Evolutionary conservation across 2,888 invertebrate genomes (phyloP), one percentile per base, ranked within the genome.

Genomic region (Geotrupes spiniger): DNA sequence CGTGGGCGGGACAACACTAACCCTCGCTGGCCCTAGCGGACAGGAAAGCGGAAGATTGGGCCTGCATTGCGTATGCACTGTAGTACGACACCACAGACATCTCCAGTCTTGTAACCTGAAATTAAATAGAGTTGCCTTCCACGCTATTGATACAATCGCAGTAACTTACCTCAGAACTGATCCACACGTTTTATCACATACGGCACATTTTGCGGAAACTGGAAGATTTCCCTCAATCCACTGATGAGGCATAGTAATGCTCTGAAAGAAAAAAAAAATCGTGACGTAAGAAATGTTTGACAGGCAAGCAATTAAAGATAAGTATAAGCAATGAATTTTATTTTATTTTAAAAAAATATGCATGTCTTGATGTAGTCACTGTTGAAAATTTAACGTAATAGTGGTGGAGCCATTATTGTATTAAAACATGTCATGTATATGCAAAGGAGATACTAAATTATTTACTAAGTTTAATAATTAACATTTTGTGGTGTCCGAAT

Each of bases 151-250:
- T 37, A 8, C 8, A 36, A 38, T 16, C 11, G 31, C 25, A 17
- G 37, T 37, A 11, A 41, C 60, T 73, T 70, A 91, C 84, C 91
- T 87, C 54, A 95, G 78, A 45, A 97, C 96, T 48, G 95, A 96
- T 48, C 97, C 97, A 75, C 97, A 97, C 5, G 92, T 95, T 75
- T 93, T 93, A 69, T 95, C 95, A 76, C 97, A 98, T 52, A 92
- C 83, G 56, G 83, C 81, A 73, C 97, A 98, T 72, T 92, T 89
- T 51, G 95, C 88, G 46, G 94, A 91, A 46, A 96, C 95, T 2
- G 96, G 94, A 57, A 97, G 77, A 75, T 97, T 97, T 29, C 97
- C 96, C 73, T 96, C 96, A 80, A 97, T 81, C 97, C 97, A 98
- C 69, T 98, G 97, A 75, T 98, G 97, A 9, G 95, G 95, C 92